A percentile compares a stretch with the other conserved stretches of the same genome.
These are phyloP conservation scores for Agrilus cyanescens DNA, from an alignment of 2,888 invertebrate genomes.

Conservation along the genomic window DNA sequence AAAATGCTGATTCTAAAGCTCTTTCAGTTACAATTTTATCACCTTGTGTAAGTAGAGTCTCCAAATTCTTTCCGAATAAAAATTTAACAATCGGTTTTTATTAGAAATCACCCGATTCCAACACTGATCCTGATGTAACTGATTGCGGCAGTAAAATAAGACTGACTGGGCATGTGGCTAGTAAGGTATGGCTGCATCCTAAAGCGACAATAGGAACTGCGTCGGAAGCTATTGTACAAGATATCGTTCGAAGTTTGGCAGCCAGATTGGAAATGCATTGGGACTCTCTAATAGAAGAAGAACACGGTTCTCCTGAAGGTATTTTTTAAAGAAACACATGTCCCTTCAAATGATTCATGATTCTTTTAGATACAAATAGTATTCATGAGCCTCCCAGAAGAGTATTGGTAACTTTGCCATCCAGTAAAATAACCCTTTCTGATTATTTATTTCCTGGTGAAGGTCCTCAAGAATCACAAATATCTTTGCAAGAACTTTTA, in stretches of 20 bases:
- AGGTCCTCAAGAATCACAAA: slow-evolving; percentile 66
- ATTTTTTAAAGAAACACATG: slow-evolving; percentile 9
- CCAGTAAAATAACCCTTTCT: slow-evolving; percentile 56
- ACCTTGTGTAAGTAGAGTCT: slow-evolving; percentile 47
- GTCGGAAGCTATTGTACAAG: slow-evolving; percentile 62
- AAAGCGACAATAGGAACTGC: slow-evolving; percentile 65
- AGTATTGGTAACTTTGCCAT: slow-evolving; percentile 63
- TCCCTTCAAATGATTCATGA: too few relatives aligned
- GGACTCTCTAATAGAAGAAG: slow-evolving; percentile 81
- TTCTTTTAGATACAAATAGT: slow-evolving; percentile 60
- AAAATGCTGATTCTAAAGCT: slow-evolving; percentile 39
- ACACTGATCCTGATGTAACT: slow-evolving; percentile 33
- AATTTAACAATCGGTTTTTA: neutral
- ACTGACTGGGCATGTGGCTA: slow-evolving; percentile 59
- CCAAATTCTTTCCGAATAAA: neutral
- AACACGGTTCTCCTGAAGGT: slow-evolving; percentile 60
- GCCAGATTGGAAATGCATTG: slow-evolving; percentile 85
- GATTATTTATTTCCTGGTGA: slow-evolving; percentile 91
- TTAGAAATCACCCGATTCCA: neutral
- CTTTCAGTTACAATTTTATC: slow-evolving; percentile 57
- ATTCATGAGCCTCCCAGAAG: slow-evolving; percentile 83
- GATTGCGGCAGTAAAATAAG: slow-evolving; percentile 57
- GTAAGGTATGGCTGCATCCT: slow-evolving; percentile 67
- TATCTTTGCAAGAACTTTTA: slow-evolving; percentile 70
- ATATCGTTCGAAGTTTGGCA: slow-evolving; percentile 72